Base-by-base conservation (phyloP, 2,113 vertebrate species). In the Protobothrops flavoviridis region DNA sequence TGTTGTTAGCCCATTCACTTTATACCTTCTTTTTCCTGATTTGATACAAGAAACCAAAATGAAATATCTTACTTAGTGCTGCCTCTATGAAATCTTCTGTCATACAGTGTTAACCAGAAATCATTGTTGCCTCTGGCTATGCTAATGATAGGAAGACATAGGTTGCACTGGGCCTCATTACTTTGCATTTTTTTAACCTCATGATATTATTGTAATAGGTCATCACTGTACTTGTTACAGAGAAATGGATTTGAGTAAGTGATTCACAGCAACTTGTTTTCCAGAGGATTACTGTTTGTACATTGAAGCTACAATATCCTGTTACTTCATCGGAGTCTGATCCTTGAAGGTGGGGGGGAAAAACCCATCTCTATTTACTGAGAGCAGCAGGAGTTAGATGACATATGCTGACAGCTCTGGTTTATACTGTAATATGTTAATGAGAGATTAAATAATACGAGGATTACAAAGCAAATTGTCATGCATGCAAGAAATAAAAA, bases 121-220 rank as follows among this genome's bases (percentile, higher is more conserved):
- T 96, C 96, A 97, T 97, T 95, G 95, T 96, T 96, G 96, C 95
- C 23, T 13, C 23, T 95, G 94, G 92, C 96, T 95, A 91, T 94
- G 85, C 0, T 95, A 96, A 96, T 96, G 96, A 95, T 91, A 45
- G 8, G 91, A 95, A 94, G 92, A 85, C 89, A 94, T 95, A 96
- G 91, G 96, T 96, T 97, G 96, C 96, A 96, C 48, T 96, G 96
- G 96, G 96, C 95, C 96, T 97, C 93, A 91, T 97, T 97, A 96
- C 93, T 96, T 94, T 96, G 23, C 52, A 94, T 96, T 93, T 97
- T 96, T 96, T 96, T 17, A 33, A 94, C 94, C 96, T 96, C 95
- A 93, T 96, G 96, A 97, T 97, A 95, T 96, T 96, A 93, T 95
- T 85, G 95, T 96, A 97, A 97, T 95, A 96, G 96, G 94, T 97